Evolutionary conservation across 1,140 invertebrate genomes (phyloP), one percentile per base, ranked within the genome.

Genomic region (Pogonus chalceus): DNA sequence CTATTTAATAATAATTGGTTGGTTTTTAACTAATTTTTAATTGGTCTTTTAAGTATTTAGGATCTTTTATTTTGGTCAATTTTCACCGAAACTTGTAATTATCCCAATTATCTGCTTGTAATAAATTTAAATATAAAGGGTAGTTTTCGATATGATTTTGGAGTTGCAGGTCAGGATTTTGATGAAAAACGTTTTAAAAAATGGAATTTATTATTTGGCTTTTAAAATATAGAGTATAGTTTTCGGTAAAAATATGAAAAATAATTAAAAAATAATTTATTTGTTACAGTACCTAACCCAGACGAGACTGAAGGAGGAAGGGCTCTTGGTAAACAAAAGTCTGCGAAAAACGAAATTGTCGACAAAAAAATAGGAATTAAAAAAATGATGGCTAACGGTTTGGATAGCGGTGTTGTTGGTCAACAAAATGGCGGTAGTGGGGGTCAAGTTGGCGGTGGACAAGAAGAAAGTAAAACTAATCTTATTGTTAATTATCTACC

Each of bases 401-500:
- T 86, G 77, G 83, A 87, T 70, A 76, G 79, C 55, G 62, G 62
- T 20, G 66, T 68, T 57, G 75, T 82, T 60, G 77, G 79, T 49
- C 80, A 83, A 72, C 81, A 83, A 68, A 83, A 84, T 71, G 81
- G 81, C 56, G 79, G 81, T 63, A 76, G 76, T 64, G 77, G 83
- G 71, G 78, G 84, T 60, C 78, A 85, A 68, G 78, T 85, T 64
- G 72, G 72, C 20, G 77, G 75, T 53, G 81, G 83, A 61, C 80
- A 84, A 62, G 90, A 93, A 75, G 92, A 95, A 72, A 91, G 88
- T 58, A 97, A 96, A 78, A 96, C 92, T 49, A 99, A 99, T 78
- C 82, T 99, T 58, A 99, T 99, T 70, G 96, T 99, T 60, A 99
- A 99, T 74, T 99, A 99, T 74, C 79, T 99, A 67, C 96, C 96